Evolutionary conservation across 2,113 vertebrate species (phyloP), one percentile per base, ranked within the genome.

Genomic region (Chrysochloris asiatica): DNA sequence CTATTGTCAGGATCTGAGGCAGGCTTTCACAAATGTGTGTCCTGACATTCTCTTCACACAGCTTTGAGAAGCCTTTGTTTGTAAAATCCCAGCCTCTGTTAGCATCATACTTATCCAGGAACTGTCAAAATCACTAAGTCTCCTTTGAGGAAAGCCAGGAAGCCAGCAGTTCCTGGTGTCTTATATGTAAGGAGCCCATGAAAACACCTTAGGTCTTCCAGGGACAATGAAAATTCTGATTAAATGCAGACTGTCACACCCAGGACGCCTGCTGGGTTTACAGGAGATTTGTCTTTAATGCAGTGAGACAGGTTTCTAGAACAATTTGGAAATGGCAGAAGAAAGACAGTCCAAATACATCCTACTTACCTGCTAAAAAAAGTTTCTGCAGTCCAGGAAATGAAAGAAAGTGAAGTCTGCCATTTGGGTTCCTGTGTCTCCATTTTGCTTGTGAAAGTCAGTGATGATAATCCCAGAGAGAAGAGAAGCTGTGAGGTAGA

Each of bases 241-340:
- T 59, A 45, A 19, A 33, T 16, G 26, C 50, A 84, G 41, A 59
- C 45, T 41, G 88, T 63, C 50, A 38, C 28, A 50, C 65, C 45
- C n/a, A 6, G 38, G 8, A 26, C 38, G 24, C 3, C 52, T 69
- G 19, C 84, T 43, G 26, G 8, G 41, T 72, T 84, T 38, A 16
- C 2, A 9, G 73, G 36, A 76, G 30, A 56, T n/a, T 6, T 22
- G 21, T 36, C 54, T 26, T 71, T 65, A 81, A 72, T 38, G 45
- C 63, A 80, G 22, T 26, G 52, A 83, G 72, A 43, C 52, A 72
- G 56, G 52, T 86, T 73, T 93, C 84, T 59, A 54, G 86, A 95
- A 80, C 41, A 76, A 65, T 83, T 10, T 61, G 17, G 48, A 56
- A 43, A 86, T 88, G 7, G 65, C 48, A 33, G 54, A 79, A 54